Percentiles rank a stretch among this genome's conserved stretches.
Conservation (phyloP, 1,140 invertebrate species). For the Lasioglossum baleicum region DNA sequence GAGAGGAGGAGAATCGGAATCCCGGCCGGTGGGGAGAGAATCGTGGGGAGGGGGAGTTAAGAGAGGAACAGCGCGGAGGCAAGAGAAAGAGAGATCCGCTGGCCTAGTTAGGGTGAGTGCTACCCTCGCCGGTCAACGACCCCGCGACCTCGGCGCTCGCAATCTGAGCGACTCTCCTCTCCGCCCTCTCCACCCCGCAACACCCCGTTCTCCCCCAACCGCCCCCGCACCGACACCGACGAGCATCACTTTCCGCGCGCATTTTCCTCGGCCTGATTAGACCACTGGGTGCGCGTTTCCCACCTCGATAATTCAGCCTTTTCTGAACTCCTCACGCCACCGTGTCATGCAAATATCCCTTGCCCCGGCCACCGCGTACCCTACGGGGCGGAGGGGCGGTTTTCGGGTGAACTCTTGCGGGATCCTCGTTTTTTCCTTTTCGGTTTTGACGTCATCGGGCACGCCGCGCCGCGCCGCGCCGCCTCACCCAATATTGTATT, state of each 20-base stretch:
- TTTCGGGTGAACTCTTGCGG: neutral
- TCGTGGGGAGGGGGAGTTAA: slow-evolving; percentile 35
- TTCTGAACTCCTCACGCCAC: slow-evolving; percentile 7
- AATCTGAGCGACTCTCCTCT: slow-evolving; percentile 54
- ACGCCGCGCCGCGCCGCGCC: too few species aligned
- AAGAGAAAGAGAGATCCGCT: slow-evolving; percentile 64
- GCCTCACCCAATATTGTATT: neutral
- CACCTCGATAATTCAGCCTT: slow-evolving; percentile 45
- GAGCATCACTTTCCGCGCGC: slow-evolving; percentile 51
- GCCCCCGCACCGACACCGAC: slow-evolving; percentile 23
- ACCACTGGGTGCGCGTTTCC: slow-evolving; percentile 49
- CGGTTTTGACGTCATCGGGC: neutral
- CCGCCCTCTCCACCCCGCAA: neutral
- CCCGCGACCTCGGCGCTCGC: slow-evolving; percentile 75
- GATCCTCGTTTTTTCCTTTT: neutral
- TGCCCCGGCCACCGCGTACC: too few species aligned
- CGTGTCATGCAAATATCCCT: neutral
- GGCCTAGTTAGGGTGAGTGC: slow-evolving; percentile 76
- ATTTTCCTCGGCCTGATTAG: slow-evolving; percentile 74
- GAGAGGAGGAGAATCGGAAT: slow-evolving; percentile 13
- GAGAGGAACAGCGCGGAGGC: slow-evolving; percentile 49
- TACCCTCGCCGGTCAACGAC: slow-evolving; percentile 77
- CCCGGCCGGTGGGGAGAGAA: slow-evolving; percentile 23
- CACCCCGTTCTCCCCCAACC: neutral
- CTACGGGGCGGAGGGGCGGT: too few species aligned